These are phyloP conservation scores for Mimumesa dahlbomi DNA, from an alignment of 2,888 invertebrate species.

Conservation along the genomic window DNA sequence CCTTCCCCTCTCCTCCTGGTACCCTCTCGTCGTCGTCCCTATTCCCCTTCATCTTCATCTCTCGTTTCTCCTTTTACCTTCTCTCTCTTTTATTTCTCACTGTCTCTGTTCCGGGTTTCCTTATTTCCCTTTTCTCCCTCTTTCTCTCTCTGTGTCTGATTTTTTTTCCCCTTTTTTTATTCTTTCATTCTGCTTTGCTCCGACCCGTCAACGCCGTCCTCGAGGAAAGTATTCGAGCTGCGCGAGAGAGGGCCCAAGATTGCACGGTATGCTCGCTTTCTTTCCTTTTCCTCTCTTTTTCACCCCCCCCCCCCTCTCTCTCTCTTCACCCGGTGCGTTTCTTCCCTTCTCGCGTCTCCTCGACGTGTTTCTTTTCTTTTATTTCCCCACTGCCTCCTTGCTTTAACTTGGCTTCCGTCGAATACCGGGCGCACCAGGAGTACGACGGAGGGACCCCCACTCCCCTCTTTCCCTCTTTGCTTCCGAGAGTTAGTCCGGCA, in stretches of 20 bases:
- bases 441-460: no score
- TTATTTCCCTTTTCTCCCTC: constrained; percentile 19
- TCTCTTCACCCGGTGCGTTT: not conserved
- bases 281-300: constrained; percentile 13
- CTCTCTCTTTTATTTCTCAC: constrained; percentile 14
- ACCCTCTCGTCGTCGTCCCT: constrained; percentile 2
- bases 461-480: no score
- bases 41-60: constrained; percentile 13
- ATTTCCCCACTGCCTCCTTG: no score
- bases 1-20: no score
- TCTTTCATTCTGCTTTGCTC: constrained; percentile 21
- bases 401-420: no score
- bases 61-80: constrained; percentile 3
- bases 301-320: not conserved
- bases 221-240: constrained; percentile 42
- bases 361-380: no score
- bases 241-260: constrained; percentile 40
- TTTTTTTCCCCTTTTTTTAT: constrained; percentile 8
- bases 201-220: constrained; percentile 31
- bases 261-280: constrained; percentile 11
- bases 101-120: not conserved
- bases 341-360: not conserved
- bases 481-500: not conserved
- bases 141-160: constrained; percentile 6
- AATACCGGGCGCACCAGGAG: no score